Base-by-base conservation (phyloP, 1,140 invertebrate genomes). In the Bursaphelenchus mucronatus region DNA sequence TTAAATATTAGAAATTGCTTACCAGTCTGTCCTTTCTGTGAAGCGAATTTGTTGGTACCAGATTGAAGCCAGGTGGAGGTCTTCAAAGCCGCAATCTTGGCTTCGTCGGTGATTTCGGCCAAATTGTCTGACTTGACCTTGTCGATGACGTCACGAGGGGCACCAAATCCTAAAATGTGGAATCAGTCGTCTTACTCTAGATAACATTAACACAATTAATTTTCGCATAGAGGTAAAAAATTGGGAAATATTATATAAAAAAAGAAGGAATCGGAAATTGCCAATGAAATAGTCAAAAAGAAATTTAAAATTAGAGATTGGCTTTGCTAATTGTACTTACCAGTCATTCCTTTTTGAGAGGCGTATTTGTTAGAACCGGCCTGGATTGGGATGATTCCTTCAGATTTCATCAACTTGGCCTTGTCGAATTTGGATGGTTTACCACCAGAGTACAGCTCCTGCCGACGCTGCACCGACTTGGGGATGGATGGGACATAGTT, bases 11-110 rank as follows among this genome's bases (percentile, higher is more conserved):
- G 30, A 6, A 40, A 67, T 13, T 15, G 40, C 62, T 15, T 67
- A 44, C 65, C 76, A 44, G 76, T 78, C 58, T 76, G 68, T 56
- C 78, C 78, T 50, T 81, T 80, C 62, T 80, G 78, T 57, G 75
- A 75, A 44, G 80, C 79, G 54, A 81, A 80, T 52, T 81, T 81
- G 70, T 80, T 80, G 21, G 78, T 80, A 52, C 78, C 78, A 49
- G 77, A 80, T 63, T 80, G 78, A 17, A 80, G 73, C 79, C 79
- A 80, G 19, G 78, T 80, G 15, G 76, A 80, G 50, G 63, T 56
- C 65, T 80, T 80, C 55, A 80, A 63, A 30, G 61, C 55, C 17
- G 70, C 78, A 46, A 80, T 75, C 69, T 80, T 80, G 64, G 71
- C 71, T 51, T 78, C 77, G 57, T 80, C 78, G 49, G 69, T 74